Evolutionary conservation across 2,888 invertebrate species (phyloP).

Genomic region (Adineta ricciae): DNA sequence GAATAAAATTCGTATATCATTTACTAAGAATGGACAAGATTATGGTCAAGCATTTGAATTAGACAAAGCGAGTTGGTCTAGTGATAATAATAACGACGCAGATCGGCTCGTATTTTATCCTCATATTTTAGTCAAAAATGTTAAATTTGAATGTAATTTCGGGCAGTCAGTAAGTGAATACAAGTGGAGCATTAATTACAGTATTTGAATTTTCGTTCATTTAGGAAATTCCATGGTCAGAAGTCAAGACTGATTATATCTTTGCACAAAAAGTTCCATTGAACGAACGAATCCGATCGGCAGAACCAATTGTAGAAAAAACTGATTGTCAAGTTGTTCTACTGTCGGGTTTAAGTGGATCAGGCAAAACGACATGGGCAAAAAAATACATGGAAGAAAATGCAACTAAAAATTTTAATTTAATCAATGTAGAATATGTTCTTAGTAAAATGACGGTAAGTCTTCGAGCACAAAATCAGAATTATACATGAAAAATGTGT

Average conservation of each 20-base stretch:
- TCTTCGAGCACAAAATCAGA: not conserved
- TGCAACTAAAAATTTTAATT: conserved; percentile 69
- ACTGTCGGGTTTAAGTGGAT: conserved; percentile 83
- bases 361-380: conserved; percentile 86
- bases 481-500: too few species aligned
- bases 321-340: conserved; percentile 59
- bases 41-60: conserved; percentile 67
- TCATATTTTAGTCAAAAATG: conserved; percentile 79
- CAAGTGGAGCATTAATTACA: too few species aligned
- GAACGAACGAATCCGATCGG: not conserved
- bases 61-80: not conserved
- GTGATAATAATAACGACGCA: not conserved
- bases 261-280: not conserved
- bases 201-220: not conserved
- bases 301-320: not conserved
- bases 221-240: not conserved
- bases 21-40: conserved; percentile 70
- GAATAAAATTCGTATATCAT: conserved; percentile 63
- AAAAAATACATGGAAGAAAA: conserved; percentile 62
- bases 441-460: conserved; percentile 82
- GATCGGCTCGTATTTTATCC: conserved; percentile 60
- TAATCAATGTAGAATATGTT: conserved; percentile 73
- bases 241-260: not conserved
- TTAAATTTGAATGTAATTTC: conserved; percentile 73
- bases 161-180: conserved; percentile 55